Conservation (phyloP, 2,113 vertebrate genomes). For the Castor canadensis region DNA sequence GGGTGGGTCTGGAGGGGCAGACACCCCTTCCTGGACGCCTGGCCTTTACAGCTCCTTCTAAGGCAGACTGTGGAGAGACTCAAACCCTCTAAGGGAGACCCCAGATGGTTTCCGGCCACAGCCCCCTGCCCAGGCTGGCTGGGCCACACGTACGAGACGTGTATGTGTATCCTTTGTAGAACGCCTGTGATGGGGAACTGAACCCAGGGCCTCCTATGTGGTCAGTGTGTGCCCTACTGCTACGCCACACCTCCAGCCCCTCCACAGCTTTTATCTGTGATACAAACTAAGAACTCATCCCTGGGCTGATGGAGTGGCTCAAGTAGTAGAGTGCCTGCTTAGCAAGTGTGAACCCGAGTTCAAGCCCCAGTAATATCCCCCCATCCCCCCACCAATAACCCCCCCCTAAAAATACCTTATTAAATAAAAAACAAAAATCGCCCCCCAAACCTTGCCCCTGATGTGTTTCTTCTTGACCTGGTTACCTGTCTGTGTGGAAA, state of each 20-base stretch:
- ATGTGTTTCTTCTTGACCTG: not conserved
- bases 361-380: too few species aligned
- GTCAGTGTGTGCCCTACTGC: not conserved
- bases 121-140: not conserved
- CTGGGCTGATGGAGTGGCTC: too few species aligned
- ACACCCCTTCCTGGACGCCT: not conserved
- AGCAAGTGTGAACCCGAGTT: too few species aligned
- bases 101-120: not conserved
- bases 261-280: not conserved
- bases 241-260: not conserved
- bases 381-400: too few species aligned
- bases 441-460: not conserved
- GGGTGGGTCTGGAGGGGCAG: accelerated
- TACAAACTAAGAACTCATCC: not conserved
- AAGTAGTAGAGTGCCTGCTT: too few species aligned
- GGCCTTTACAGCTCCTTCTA: not conserved
- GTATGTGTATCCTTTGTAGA: not conserved
- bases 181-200: too few species aligned
- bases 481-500: not conserved
- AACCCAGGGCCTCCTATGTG: not conserved
- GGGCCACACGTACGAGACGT: too few species aligned
- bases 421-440: too few species aligned
- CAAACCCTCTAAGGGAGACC: not conserved
- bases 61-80: not conserved
- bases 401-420: too few species aligned